Evolutionary conservation across 2,113 vertebrate species (phyloP).

Genomic region (Phylloscopus trochilus): DNA sequence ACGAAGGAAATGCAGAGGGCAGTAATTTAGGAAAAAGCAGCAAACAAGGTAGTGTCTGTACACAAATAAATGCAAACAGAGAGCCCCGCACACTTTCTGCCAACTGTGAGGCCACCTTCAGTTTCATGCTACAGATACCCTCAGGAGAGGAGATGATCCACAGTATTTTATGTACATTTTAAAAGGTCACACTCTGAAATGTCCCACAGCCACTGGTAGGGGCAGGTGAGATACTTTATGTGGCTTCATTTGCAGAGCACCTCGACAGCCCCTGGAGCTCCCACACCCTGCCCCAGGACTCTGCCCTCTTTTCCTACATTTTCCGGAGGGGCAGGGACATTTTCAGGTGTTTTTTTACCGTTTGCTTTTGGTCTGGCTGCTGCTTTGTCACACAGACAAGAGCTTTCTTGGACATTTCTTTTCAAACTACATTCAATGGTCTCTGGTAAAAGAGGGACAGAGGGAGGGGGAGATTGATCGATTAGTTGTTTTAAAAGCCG

Average conservation of each 20-base stretch:
- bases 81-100: constrained; percentile 27
- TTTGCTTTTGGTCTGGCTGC: background rate
- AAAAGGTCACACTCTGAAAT: background rate
- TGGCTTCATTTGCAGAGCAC: background rate
- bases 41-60: constrained; percentile 46
- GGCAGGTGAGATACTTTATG: background rate
- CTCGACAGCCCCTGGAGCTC: background rate
- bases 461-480: background rate
- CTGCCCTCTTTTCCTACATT: background rate
- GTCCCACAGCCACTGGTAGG: background rate
- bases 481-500: constrained; percentile 7
- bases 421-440: background rate
- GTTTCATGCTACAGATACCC: constrained; percentile 19
- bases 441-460: background rate
- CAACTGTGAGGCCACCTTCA: constrained; percentile 39
- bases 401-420: constrained; percentile 2
- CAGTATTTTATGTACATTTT: background rate
- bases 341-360: background rate
- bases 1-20: constrained; percentile 56
- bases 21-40: constrained; percentile 57
- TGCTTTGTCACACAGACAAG: background rate
- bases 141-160: background rate
- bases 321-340: background rate
- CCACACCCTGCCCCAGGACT: background rate
- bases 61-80: constrained; percentile 68